phyloP scores from a whole-genome alignment of 2,797 vertebrate species.

The Gymnothorax reevesii region DNA sequence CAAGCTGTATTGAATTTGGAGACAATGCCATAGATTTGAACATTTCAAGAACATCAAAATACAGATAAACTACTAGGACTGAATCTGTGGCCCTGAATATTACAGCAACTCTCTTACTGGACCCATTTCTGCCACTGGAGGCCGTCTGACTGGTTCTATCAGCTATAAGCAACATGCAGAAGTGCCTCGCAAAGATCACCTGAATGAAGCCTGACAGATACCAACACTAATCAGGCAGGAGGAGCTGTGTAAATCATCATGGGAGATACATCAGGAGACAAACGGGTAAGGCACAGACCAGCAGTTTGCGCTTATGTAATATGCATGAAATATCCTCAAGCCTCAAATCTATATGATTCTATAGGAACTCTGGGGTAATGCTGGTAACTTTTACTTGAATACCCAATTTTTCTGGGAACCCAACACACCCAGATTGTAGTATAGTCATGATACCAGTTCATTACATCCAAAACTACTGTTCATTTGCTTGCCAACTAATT shows the following conservation, averaged over 20 bases:
- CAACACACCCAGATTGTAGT: no score
- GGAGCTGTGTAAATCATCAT: no score
- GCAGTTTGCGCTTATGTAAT: neutral
- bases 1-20: neutral
- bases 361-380: no score
- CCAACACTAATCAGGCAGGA: neutral
- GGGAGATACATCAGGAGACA: neutral
- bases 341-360: no score
- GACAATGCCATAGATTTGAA: neutral
- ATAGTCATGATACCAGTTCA: no score
- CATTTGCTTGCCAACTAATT: no score
- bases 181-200: neutral
- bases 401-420: no score
- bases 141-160: neutral
- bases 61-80: neutral
- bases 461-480: no score
- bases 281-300: neutral
- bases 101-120: no score
- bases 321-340: neutral
- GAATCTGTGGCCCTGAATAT: neutral
- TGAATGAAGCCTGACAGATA: neutral
- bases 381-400: no score
- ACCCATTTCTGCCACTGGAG: neutral
- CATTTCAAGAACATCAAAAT: neutral
- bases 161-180: no score